These are phyloP conservation scores for Exaiptasia diaphana DNA, from an alignment of 64 coral and sea anemone genomes.

Conservation along the genomic window DNA sequence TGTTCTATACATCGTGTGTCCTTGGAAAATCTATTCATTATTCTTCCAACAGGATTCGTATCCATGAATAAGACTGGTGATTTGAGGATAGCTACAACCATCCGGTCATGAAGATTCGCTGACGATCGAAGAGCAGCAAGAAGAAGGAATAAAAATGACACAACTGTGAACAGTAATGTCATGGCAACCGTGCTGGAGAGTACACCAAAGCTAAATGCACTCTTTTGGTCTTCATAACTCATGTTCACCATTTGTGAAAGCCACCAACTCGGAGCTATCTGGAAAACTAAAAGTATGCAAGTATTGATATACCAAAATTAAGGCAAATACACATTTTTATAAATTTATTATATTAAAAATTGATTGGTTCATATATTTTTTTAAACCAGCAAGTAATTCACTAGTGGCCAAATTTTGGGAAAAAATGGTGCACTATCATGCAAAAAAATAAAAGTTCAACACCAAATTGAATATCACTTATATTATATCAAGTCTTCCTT, in stretches of 20 bases:
- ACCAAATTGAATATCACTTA: no score
- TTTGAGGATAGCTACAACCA: conserved; percentile 20
- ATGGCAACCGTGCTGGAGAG: not conserved
- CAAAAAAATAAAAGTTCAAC: not conserved
- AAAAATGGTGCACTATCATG: not conserved
- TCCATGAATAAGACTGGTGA: conserved; percentile 46
- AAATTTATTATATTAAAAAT: not conserved
- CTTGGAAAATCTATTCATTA: conserved; percentile 65
- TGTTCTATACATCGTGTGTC: conserved; percentile 52
- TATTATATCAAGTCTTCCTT: no score
- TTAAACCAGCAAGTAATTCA: not conserved
- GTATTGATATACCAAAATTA: not conserved
- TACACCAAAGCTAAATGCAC: not conserved
- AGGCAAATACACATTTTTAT: not conserved
- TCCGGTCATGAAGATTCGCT: conserved; percentile 36
- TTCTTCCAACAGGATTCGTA: conserved; percentile 55
- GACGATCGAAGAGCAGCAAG: conserved; percentile 6
- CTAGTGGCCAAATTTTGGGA: not conserved
- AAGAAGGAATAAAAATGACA: not conserved
- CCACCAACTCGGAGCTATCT: conserved; percentile 15
- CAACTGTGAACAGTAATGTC: not conserved
- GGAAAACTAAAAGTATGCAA: conserved; percentile 13
- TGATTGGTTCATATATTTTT: not conserved
- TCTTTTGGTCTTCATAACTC: not conserved
- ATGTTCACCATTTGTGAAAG: conserved; percentile 19